Evolutionary conservation across 2,113 vertebrate genomes (phyloP).

Genomic region (Motacilla tschutschensis): DNA sequence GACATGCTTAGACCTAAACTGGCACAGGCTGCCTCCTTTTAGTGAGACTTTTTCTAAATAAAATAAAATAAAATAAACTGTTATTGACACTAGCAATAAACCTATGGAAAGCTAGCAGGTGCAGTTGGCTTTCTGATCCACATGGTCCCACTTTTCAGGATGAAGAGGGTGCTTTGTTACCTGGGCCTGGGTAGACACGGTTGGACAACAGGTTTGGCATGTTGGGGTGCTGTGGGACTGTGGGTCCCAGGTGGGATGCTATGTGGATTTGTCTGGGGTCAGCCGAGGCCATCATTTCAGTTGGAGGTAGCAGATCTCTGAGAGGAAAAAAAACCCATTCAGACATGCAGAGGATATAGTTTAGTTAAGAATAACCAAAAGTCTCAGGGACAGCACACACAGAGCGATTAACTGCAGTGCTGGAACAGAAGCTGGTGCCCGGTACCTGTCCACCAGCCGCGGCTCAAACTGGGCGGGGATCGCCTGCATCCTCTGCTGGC

Average conservation of each 20-base stretch:
- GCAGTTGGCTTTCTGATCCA: neutral
- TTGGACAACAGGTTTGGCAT: slow-evolving; percentile 75
- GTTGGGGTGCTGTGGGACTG: slow-evolving; percentile 75
- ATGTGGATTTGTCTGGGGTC: slow-evolving; percentile 87
- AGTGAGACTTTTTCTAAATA: neutral
- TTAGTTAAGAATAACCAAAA: neutral
- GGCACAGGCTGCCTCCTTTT: neutral
- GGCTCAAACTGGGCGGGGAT: slow-evolving; percentile 84
- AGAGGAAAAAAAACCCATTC: neutral
- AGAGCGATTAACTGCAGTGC: neutral
- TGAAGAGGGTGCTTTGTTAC: slow-evolving; percentile 5
- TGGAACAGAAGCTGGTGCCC: neutral
- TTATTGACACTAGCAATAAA: neutral
- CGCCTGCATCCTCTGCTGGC: slow-evolving; percentile 83
- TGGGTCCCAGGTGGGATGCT: slow-evolving; percentile 77
- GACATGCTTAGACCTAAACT: neutral
- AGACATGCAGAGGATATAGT: neutral
- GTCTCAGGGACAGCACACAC: neutral
- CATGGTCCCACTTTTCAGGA: neutral
- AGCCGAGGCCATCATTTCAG: slow-evolving; percentile 79
- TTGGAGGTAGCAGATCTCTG: slow-evolving; percentile 83
- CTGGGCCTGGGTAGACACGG: slow-evolving; percentile 78
- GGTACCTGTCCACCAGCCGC: slow-evolving; percentile 85
- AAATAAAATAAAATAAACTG: neutral
- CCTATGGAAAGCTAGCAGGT: neutral